Conservation (phyloP, 2,888 invertebrate genomes). For the Tethea ocularis region DNA sequence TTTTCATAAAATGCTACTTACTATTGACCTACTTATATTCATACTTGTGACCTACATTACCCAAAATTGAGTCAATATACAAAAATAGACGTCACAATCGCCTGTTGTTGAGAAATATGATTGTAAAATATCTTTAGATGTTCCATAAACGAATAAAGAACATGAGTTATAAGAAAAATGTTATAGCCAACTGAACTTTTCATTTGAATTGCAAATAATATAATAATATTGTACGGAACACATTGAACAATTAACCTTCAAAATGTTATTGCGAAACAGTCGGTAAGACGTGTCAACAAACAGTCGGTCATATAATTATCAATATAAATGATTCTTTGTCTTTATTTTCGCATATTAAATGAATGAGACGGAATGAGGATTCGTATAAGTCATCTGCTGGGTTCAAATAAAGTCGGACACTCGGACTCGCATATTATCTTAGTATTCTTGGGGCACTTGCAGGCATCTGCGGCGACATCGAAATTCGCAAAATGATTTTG, state of each 20-base stretch:
- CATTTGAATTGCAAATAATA: too few relatives aligned
- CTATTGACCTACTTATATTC: too few relatives aligned
- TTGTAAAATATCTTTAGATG: too few relatives aligned
- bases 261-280: neutral
- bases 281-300: neutral
- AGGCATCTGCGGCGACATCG: neutral
- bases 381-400: neutral
- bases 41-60: too few relatives aligned
- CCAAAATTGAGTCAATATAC: neutral
- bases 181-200: neutral
- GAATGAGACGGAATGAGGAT: constrained; percentile 8
- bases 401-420: neutral
- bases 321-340: neutral
- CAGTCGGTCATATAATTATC: too few relatives aligned
- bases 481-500: constrained; percentile 8
- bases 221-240: neutral
- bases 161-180: too few relatives aligned
- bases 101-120: too few relatives aligned
- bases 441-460: neutral
- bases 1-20: too few relatives aligned
- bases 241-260: neutral
- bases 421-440: neutral
- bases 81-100: neutral
- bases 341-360: neutral
- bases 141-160: too few relatives aligned